phyloP scores from a whole-genome alignment of 2,113 vertebrate species.

The Dasyornis broadbenti region DNA sequence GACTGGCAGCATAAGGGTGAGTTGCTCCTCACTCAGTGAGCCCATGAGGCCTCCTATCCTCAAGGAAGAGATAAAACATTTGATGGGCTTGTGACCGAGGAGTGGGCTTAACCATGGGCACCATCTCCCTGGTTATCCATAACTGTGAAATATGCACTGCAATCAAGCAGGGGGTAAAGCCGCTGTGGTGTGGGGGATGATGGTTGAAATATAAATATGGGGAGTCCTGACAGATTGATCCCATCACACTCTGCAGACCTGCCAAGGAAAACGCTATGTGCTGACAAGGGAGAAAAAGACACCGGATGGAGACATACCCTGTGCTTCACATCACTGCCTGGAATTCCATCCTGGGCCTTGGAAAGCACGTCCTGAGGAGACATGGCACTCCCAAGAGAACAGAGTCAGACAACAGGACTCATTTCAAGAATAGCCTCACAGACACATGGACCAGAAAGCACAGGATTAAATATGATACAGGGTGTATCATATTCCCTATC shows the following conservation, averaged over 20 bases:
- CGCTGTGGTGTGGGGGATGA: not conserved
- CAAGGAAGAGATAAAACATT: not conserved
- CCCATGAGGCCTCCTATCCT: not conserved
- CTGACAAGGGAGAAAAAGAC: not conserved
- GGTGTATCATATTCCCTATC: not conserved
- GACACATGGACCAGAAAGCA: not conserved
- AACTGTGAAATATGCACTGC: not conserved
- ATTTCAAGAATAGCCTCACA: not conserved
- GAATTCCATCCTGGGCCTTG: not conserved
- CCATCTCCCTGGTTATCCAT: not conserved
- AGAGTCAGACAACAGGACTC: not conserved
- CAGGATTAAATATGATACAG: not conserved
- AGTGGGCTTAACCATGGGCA: not conserved
- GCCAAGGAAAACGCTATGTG: rapidly evolving
- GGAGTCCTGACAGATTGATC: not conserved
- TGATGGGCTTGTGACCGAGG: not conserved
- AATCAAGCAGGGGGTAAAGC: not conserved
- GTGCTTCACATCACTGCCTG: not conserved
- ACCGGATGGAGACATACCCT: not conserved
- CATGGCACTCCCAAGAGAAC: rapidly evolving
- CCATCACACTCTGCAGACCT: not conserved
- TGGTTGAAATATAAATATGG: not conserved
- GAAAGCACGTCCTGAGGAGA: too few relatives aligned
- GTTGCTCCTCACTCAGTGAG: not conserved
- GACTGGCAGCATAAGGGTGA: not conserved